Conservation (phyloP, 2,797 vertebrate genomes). For the Austrolebias charrua region DNA sequence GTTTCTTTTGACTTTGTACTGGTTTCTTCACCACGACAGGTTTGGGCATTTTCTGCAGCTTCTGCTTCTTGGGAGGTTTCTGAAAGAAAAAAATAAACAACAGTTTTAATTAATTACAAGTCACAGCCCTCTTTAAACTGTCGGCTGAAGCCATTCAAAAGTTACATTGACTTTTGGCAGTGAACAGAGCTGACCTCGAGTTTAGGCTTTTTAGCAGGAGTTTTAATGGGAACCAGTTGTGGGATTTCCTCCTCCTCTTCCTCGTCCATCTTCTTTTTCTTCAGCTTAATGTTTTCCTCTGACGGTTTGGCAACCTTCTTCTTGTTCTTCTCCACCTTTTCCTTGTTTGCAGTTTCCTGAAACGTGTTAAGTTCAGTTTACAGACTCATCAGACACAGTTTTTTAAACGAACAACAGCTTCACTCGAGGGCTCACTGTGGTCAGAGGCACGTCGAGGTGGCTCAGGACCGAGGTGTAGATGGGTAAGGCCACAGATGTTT, state of each 20-base stretch:
- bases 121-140: no score
- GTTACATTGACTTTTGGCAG: neutral
- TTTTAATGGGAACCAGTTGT: slow-evolving; percentile 75
- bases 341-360: slow-evolving; percentile 34
- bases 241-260: slow-evolving; percentile 72
- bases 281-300: neutral
- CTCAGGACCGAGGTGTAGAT: slow-evolving; percentile 84
- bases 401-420: fast-evolving
- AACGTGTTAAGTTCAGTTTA: slow-evolving; percentile 12
- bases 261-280: slow-evolving; percentile 1
- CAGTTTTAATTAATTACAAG: neutral
- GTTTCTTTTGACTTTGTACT: slow-evolving; percentile 31
- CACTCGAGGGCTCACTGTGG: slow-evolving; percentile 34
- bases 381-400: neutral
- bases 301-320: slow-evolving; percentile 4
- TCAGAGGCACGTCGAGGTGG: slow-evolving; percentile 55
- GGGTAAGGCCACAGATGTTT: slow-evolving; percentile 86
- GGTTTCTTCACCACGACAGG: slow-evolving; percentile 37
- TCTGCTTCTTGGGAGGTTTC: slow-evolving; percentile 55
- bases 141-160: no score
- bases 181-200: slow-evolving; percentile 62
- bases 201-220: slow-evolving; percentile 71
- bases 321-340: slow-evolving; percentile 28
- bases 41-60: slow-evolving; percentile 51
- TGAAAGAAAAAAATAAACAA: slow-evolving; percentile 19